phyloP scores from a whole-genome alignment of 2,888 invertebrate genomes.

The Chymomyza amoena region DNA sequence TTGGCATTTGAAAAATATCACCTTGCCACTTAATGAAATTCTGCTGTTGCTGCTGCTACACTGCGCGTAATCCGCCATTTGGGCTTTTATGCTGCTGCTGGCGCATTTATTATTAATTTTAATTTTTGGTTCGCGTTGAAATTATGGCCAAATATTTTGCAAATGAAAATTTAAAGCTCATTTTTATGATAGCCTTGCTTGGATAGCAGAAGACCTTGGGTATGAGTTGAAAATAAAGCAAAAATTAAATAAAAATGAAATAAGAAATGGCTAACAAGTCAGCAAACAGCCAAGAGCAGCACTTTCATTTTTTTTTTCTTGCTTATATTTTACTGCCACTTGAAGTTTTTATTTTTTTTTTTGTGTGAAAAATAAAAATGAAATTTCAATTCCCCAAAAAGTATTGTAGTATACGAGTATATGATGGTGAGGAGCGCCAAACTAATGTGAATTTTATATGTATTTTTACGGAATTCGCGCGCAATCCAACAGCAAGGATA shows the following conservation, averaged over 20 bases:
- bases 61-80: background rate
- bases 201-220: background rate
- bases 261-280: conserved; percentile 3
- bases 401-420: background rate
- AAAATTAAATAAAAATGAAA: background rate
- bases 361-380: background rate
- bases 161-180: conserved; percentile 41
- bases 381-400: conserved; percentile 13
- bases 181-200: background rate
- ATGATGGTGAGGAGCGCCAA: background rate
- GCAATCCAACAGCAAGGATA: background rate
- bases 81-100: conserved; percentile 24
- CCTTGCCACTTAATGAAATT: conserved; percentile 60
- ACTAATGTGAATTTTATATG: conserved; percentile 31
- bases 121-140: conserved; percentile 50
- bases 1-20: conserved; percentile 30
- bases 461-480: background rate
- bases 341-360: background rate
- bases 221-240: background rate
- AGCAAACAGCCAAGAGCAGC: conserved; percentile 7
- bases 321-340: background rate
- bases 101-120: conserved; percentile 66
- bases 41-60: background rate
- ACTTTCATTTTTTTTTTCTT: conserved; percentile 7
- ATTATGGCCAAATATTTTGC: conserved; percentile 58